Conservation (phyloP, 2,113 vertebrate genomes). For the Rhinogobius similis region DNA sequence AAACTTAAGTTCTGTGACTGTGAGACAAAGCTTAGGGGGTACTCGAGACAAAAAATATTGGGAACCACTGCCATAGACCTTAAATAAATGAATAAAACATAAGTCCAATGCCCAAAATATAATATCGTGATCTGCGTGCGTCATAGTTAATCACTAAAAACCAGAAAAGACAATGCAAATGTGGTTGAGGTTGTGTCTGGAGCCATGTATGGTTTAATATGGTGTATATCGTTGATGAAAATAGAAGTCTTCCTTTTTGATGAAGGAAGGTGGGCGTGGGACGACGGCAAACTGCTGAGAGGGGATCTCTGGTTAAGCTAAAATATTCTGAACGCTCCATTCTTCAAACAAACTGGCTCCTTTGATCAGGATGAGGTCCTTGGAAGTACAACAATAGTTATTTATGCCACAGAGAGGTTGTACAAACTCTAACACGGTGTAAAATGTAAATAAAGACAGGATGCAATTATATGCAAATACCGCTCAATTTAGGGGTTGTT, state of each 20-base stretch:
- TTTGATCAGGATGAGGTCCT: constrained; percentile 74
- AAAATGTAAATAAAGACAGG: constrained; percentile 52
- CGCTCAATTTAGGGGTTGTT: neutral
- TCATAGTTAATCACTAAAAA: too few relatives aligned
- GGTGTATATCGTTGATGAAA: constrained; percentile 50
- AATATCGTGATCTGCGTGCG: too few relatives aligned
- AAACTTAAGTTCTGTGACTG: too few relatives aligned
- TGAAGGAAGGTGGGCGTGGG: constrained; percentile 34
- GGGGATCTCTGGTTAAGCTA: constrained; percentile 69
- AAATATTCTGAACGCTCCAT: constrained; percentile 71
- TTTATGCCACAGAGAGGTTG: constrained; percentile 75
- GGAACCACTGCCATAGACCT: too few relatives aligned
- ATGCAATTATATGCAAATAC: neutral
- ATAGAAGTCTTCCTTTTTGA: constrained; percentile 51
- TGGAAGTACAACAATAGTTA: constrained; percentile 69
- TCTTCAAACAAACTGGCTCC: constrained; percentile 70
- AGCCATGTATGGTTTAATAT: constrained; percentile 40
- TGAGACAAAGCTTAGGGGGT: too few relatives aligned
- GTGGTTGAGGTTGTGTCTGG: constrained; percentile 25
- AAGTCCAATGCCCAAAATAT: too few relatives aligned
- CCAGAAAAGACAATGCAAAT: constrained; percentile 1
- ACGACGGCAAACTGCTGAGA: constrained; percentile 46
- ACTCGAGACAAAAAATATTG: too few relatives aligned
- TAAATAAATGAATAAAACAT: too few relatives aligned
- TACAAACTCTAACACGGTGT: constrained; percentile 43